Conservation (phyloP, 1,140 invertebrate genomes). For the Notospermus geniculatus region DNA sequence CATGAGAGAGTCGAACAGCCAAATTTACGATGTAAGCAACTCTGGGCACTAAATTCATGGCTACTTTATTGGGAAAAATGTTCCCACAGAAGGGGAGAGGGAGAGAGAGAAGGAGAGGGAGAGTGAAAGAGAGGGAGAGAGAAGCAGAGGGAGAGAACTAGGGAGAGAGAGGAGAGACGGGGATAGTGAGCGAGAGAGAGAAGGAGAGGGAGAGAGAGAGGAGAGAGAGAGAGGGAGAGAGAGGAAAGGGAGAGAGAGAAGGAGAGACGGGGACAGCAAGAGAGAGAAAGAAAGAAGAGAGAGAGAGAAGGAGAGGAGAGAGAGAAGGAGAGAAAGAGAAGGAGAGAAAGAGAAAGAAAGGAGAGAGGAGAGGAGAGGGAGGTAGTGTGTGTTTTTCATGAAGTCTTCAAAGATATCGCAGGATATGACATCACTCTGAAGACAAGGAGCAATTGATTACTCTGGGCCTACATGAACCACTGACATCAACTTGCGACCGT, state of each 20-base stretch:
- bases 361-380: neutral
- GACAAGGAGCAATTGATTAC: too few relatives aligned
- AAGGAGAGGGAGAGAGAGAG: neutral
- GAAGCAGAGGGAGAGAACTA: neutral
- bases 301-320: slow-evolving; percentile 12
- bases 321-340: neutral
- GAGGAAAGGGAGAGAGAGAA: slow-evolving; percentile 10
- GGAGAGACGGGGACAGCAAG: slow-evolving; percentile 5
- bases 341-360: slow-evolving; percentile 16
- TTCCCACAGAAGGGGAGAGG: slow-evolving; percentile 8
- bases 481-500: too few relatives aligned
- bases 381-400: neutral
- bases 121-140: slow-evolving; percentile 1
- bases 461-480: too few relatives aligned
- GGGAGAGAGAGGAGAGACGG: neutral
- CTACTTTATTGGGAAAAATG: too few relatives aligned
- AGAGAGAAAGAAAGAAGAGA: slow-evolving; percentile 9
- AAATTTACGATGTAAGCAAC: too few relatives aligned
- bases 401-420: neutral
- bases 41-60: too few relatives aligned
- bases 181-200: neutral
- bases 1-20: neutral
- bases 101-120: slow-evolving; percentile 11
- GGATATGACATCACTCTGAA: too few relatives aligned
- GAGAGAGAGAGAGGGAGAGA: slow-evolving; percentile 14